Percentiles rank a stretch among this genome's conserved stretches.
phyloP scores from a whole-genome alignment of 1,140 invertebrate genomes.

The Bombus impatiens region DNA sequence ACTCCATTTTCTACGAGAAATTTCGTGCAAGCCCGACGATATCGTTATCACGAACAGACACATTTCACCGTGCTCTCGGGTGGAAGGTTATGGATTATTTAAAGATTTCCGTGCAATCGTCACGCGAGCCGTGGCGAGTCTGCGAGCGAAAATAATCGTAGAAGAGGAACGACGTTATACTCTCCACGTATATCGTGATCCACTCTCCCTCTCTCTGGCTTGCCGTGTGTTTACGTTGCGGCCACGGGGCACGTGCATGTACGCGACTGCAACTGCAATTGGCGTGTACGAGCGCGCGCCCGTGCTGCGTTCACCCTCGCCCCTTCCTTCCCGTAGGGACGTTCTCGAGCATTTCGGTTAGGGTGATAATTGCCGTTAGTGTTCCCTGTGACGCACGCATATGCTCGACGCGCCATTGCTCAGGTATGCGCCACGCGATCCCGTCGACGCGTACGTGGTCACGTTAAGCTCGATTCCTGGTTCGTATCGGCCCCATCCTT shows the following conservation, averaged over 20 bases:
- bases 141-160: constrained; percentile 47
- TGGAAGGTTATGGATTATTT: constrained; percentile 48
- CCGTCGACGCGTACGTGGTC: constrained; percentile 8
- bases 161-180: background rate
- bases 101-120: constrained; percentile 43
- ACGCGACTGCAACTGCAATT: constrained; percentile 50
- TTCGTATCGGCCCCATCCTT: background rate
- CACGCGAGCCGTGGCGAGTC: constrained; percentile 24
- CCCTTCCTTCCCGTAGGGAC: constrained; percentile 21
- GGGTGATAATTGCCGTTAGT: constrained; percentile 78
- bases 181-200: background rate
- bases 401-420: constrained; percentile 33
- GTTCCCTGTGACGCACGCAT: constrained; percentile 69
- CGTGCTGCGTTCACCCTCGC: background rate
- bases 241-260: constrained; percentile 62
- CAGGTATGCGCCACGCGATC: constrained; percentile 19
- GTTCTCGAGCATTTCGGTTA: constrained; percentile 50
- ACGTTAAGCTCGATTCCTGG: background rate
- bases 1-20: background rate
- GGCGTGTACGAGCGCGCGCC: background rate
- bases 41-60: constrained; percentile 33
- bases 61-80: background rate
- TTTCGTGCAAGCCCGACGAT: constrained; percentile 26
- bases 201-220: background rate
- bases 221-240: constrained; percentile 40